Percentiles rank a stretch among this genome's conserved stretches.
Conservation (phyloP, 2,113 vertebrate genomes). For the Dendropsophus ebraccatus region DNA sequence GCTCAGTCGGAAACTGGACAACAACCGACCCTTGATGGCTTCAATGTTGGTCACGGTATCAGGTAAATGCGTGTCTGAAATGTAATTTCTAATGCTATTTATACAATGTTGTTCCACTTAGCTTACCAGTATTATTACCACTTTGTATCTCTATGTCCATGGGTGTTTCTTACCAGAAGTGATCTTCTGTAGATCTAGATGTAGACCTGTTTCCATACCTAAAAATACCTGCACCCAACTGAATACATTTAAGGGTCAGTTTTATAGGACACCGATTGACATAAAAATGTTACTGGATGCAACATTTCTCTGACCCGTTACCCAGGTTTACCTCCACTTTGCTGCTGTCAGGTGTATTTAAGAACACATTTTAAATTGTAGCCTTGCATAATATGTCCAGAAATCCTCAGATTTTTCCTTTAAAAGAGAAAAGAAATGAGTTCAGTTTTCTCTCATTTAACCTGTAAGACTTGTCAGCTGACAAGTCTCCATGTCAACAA, state of each 20-base stretch:
- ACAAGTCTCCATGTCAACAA: neutral
- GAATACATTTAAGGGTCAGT: neutral
- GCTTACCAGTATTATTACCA: neutral
- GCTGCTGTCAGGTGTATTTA: neutral
- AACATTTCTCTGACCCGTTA: neutral
- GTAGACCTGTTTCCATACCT: neutral
- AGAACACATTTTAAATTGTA: neutral
- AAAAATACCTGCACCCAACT: no score
- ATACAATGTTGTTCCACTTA: neutral
- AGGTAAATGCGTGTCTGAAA: conserved; percentile 77
- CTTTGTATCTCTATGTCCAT: neutral
- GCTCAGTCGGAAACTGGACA: conserved; percentile 95
- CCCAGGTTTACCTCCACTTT: neutral
- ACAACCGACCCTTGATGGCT: conserved; percentile 94
- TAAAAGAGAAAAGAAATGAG: neutral
- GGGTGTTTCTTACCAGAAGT: no score
- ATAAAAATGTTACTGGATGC: neutral
- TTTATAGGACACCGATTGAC: neutral
- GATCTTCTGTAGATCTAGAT: neutral
- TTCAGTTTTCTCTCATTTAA: neutral
- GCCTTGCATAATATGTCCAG: neutral
- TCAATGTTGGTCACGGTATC: conserved; percentile 96
- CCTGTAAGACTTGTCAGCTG: neutral
- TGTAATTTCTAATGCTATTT: neutral
- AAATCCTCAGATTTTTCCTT: neutral